Conservation (phyloP, 30 jellyfish, hydroid and myxozoan genomes). For the Turritopsis rubra region DNA sequence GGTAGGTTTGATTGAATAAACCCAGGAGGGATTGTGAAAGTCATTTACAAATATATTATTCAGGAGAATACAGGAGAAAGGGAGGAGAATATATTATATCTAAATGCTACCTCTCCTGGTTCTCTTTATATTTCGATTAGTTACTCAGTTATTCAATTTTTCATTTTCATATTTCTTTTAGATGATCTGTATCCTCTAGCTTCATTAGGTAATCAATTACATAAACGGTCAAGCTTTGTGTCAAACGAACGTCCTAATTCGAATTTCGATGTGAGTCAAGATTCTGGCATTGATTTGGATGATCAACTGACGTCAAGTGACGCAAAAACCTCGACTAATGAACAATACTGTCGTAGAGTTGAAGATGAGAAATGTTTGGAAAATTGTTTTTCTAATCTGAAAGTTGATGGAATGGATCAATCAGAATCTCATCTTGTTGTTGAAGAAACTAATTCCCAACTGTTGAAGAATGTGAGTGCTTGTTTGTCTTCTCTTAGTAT, state of each 20-base stretch:
- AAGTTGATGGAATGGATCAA: neutral
- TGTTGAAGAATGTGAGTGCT: neutral
- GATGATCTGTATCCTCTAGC: neutral
- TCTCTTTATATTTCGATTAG: no score
- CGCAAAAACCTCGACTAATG: neutral
- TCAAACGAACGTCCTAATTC: neutral
- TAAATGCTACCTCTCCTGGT: no score
- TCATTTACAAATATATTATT: no score
- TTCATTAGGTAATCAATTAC: neutral
- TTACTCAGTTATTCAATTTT: no score
- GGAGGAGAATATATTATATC: no score
- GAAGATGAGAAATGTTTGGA: neutral
- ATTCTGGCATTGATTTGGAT: neutral
- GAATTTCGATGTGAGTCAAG: neutral
- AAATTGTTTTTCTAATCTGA: neutral
- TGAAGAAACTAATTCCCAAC: neutral
- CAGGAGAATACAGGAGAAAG: no score
- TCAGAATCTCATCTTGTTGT: neutral
- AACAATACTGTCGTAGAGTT: neutral
- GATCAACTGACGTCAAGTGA: neutral
- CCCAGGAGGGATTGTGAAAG: no score
- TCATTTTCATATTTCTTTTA: no score
- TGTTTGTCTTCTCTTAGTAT: neutral
- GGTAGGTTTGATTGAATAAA: neutral
- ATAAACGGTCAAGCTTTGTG: neutral